Evolutionary conservation across 2,113 vertebrate genomes (phyloP).

Genomic region (Neofelis nebulosa): DNA sequence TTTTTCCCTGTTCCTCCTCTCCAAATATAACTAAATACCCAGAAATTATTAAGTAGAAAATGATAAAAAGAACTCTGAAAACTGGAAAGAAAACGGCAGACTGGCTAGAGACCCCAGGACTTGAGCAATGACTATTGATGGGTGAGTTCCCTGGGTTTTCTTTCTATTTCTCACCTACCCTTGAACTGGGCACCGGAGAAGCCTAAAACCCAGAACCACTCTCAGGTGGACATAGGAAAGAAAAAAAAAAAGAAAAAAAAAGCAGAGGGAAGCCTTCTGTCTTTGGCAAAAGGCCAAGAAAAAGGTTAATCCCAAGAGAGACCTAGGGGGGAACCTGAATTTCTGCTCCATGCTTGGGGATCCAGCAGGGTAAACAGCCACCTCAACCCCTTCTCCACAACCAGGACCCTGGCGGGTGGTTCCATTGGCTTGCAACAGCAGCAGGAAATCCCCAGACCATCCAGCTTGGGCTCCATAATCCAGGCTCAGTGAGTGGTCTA

Average conservation of each 20-base stretch:
- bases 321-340: not conserved
- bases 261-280: not conserved
- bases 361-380: not conserved
- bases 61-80: constrained; percentile 19
- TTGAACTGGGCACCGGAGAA: not conserved
- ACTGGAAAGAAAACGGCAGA: not conserved
- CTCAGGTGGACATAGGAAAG: not conserved
- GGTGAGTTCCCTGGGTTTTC: not conserved
- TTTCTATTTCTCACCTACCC: not conserved
- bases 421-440: not conserved
- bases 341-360: not conserved
- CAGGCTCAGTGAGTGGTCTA: not conserved
- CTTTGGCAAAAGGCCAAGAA: not conserved
- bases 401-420: not conserved
- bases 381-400: not conserved
- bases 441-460: not conserved
- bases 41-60: constrained; percentile 50
- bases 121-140: not conserved
- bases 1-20: constrained; percentile 29
- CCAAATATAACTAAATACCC: constrained; percentile 53
- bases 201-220: not conserved
- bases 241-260: rapidly evolving
- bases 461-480: not conserved
- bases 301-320: not conserved
- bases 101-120: not conserved